Percentiles rank a stretch among this genome's conserved stretches.
Conservation (phyloP, 2,113 vertebrate genomes). For the Hylia prasina region DNA sequence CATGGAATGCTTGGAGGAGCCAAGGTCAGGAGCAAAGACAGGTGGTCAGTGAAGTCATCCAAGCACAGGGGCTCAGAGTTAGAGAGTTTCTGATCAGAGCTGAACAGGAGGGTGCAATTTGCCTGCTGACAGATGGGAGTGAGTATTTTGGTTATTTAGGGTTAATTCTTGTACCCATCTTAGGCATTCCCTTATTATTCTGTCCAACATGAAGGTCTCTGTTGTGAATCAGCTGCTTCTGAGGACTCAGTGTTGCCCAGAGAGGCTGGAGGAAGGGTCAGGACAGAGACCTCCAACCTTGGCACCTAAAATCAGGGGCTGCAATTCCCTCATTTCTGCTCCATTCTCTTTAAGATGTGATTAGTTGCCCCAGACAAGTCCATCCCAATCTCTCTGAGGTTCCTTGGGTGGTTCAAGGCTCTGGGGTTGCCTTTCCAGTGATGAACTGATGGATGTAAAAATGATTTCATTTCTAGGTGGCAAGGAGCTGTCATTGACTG, state of each 20-base stretch:
- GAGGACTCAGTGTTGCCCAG: background rate
- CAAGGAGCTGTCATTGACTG: conserved; percentile 83
- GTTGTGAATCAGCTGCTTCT: background rate
- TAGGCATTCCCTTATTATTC: background rate
- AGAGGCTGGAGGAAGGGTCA: background rate
- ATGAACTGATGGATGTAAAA: background rate
- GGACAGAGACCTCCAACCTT: background rate
- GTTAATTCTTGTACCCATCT: background rate
- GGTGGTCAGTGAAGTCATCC: background rate
- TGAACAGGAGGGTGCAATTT: background rate
- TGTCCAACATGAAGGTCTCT: background rate
- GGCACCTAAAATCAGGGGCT: background rate
- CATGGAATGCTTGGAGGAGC: background rate
- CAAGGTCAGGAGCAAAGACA: background rate
- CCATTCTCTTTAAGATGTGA: background rate
- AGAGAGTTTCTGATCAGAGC: background rate
- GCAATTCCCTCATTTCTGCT: background rate
- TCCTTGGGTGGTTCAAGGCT: background rate
- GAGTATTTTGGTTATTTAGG: background rate
- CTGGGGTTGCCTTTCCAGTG: background rate
- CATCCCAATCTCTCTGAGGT: background rate
- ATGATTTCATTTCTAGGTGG: conserved; percentile 75
- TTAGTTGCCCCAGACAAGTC: background rate
- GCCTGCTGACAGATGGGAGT: background rate
- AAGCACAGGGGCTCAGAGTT: background rate